A percentile compares a stretch with the other conserved stretches of the same genome.
These are phyloP conservation scores for Lepus oiostolus DNA, from an alignment of 2,797 vertebrate genomes.

Conservation along the genomic window DNA sequence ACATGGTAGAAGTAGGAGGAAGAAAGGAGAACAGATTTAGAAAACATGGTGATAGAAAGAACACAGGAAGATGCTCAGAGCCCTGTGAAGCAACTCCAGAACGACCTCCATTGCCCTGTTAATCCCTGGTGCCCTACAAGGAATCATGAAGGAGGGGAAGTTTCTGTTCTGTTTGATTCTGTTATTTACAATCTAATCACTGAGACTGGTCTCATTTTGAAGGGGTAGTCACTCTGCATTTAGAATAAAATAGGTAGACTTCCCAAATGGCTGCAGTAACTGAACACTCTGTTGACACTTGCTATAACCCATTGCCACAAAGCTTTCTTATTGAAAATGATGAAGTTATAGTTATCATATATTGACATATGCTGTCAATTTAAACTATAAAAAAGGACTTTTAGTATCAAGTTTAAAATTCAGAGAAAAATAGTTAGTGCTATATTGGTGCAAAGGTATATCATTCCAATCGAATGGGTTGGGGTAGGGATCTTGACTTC, in stretches of 20 bases:
- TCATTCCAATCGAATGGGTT: neutral
- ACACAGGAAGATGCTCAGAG: accelerated
- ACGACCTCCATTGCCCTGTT: neutral
- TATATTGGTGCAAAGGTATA: neutral
- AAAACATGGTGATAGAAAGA: neutral
- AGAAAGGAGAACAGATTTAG: accelerated
- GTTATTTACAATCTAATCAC: neutral
- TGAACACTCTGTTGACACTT: too few species aligned
- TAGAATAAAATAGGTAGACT: neutral
- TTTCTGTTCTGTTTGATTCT: neutral
- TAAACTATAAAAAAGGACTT: neutral
- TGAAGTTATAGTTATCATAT: neutral
- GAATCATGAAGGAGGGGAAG: neutral
- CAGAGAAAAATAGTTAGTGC: neutral
- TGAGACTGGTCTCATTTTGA: neutral
- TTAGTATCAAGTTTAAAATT: neutral
- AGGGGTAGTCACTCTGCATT: neutral
- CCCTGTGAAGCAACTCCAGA: too few species aligned
- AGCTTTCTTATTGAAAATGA: neutral
- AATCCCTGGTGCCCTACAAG: neutral
- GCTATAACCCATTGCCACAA: neutral
- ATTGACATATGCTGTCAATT: neutral
- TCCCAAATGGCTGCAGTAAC: neutral
- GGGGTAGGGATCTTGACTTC: neutral
- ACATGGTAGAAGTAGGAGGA: neutral